Evolutionary conservation across 1,140 invertebrate genomes (phyloP), one percentile per base, ranked within the genome.

Genomic region (Anoplophora glabripennis): DNA sequence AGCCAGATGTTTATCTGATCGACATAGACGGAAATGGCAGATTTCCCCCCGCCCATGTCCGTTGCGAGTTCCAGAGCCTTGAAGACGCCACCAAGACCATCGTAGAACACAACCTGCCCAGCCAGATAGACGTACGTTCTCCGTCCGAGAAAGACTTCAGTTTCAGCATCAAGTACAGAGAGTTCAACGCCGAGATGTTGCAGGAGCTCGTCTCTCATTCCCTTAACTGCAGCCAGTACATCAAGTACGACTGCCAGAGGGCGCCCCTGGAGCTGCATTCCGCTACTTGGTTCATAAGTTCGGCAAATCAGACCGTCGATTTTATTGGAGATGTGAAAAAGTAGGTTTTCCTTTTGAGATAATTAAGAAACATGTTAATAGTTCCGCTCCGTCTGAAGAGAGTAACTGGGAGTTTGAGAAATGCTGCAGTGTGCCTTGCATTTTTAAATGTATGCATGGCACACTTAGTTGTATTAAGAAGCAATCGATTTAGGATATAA

Each of bases 11-110:
- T 0, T 96, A 94, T 71, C 80, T 88, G 28, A 92, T 95, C 58
- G 94, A 96, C 69, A 93, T 96, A 53, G 94, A 97, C 75, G 92
- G 93, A 1, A 94, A 94, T 73, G 94, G 94, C 0, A 85, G 87
- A 52, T 92, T 94, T 69, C 90, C 92, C 18, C 93, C 93, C 0
- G 90, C 90, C 3, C 85, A 93, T 67, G 93, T 96, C 0, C 89
- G 90, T 65, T 97, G 94, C 72, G 89, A 94, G 68, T 96, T 96
- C 71, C 88, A 92, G 67, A 88, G 86, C 14, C 82, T 88, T 51
- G 88, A 90, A 59, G 90, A 92, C 67, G 87, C 89, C 0, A 95
- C 92, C 0, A 93, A 91, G 68, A 94, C 92, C 1, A 90, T 94
- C 53, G 90, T 96, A 0, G 92, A 94, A 72, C 93, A 96, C 72